Base-by-base conservation (phyloP, 2,888 invertebrate genomes). In the Scelioninae gen. 2 region DNA sequence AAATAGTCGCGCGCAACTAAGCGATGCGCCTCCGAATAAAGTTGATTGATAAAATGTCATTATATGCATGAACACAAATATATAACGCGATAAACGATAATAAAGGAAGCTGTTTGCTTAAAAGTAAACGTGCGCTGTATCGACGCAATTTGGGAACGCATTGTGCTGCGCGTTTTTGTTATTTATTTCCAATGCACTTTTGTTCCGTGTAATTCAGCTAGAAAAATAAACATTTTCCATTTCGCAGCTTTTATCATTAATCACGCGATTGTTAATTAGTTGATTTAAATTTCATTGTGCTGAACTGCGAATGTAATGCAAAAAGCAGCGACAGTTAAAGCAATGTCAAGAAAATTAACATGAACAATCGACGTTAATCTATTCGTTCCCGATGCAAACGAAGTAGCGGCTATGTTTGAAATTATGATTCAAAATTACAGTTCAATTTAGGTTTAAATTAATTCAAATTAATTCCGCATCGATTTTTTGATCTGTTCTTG, bases 351-450 rank as follows among this genome's bases (percentile, higher is more conserved):
- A 39, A 60, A 60, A 60, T 48, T 48, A 48, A 48, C 48, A 48
- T 39, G 48, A 61, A 61, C 61, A 50, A 61, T 61, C 50, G 61
- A 31, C 19, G 61, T 41, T 61, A 61, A 61, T 61, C 61, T 61
- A 61, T 50, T 50, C 50, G 41, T 39, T 31, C 41, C 19, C 18
- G 41, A 61, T 39, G 37, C 39, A 50, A 61, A 50, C 50, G 16
- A 41, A 61, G 39, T 41, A 31, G 25, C 9, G 37, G 25, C 19
- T 39, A 48, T 28, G 48, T 28, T 61, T 61, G 28, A 48, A 61
- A 61, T 61, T 28, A 61, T 48, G 48, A 61, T 61, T 48, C 28
- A 48, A 45, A 43, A 58, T 45, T 33, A 22, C 22, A 33, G 35
- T n/a, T 46, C 46, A 31, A 46, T 46, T 48, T 48, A 37, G 37